Percentiles rank a stretch among this genome's conserved stretches.
phyloP scores from a whole-genome alignment of 2,113 vertebrate species.

The Ceyx margarethae region DNA sequence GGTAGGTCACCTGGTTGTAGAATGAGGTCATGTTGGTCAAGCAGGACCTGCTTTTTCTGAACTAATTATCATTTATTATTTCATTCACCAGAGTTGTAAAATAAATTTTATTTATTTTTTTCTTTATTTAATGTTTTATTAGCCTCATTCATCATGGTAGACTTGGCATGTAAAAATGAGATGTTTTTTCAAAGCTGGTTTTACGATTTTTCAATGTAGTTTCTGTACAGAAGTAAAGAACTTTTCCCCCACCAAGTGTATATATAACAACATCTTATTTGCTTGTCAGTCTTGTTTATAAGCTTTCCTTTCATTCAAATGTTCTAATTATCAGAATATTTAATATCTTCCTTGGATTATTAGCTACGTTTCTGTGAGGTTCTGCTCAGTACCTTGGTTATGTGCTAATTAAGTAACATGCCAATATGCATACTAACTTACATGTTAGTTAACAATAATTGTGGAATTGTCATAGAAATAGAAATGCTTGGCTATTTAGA shows the following conservation, averaged over 20 bases:
- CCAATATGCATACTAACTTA: neutral
- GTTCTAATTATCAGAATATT: neutral
- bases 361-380: neutral
- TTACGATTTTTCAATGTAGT: neutral
- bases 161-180: neutral
- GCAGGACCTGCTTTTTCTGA: no score
- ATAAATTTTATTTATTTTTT: neutral
- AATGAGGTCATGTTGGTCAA: no score
- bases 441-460: neutral
- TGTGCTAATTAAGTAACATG: neutral
- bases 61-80: neutral
- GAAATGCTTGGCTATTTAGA: neutral
- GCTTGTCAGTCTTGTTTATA: neutral
- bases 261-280: neutral
- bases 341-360: neutral
- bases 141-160: neutral
- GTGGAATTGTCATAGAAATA: neutral
- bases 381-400: neutral
- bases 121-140: neutral
- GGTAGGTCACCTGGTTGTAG: no score
- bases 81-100: neutral
- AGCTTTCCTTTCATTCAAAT: neutral
- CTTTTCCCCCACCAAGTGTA: accelerated
- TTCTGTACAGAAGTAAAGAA: neutral
- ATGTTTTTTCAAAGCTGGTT: neutral